Evolutionary conservation across 64 coral and sea anemone genomes (phyloP), one percentile per base, ranked within the genome.

Genomic region (Montipora sp.): DNA sequence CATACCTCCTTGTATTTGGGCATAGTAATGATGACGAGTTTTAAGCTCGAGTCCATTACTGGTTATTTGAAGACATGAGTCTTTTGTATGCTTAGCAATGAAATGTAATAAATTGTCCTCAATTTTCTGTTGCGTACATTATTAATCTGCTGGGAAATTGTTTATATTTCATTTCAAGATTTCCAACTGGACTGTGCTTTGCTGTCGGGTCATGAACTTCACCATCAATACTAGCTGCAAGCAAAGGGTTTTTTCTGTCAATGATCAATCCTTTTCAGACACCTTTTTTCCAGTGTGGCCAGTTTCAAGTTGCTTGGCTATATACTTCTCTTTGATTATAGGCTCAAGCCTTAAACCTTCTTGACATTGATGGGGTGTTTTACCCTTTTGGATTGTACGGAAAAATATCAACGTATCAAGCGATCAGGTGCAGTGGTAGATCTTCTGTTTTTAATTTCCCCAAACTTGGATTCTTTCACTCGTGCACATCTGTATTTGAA

Each of bases 41-140:
- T 88, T 88, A 18, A 88, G 53, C 53, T 57, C 3, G 53, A 57
- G 53, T 57, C 53, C 53, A 57, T 57, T 57, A 57, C 53, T 57
- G 53, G 53, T 89, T 51, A 89, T 89, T 65, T 89, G 70, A 77
- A 89, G 73, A 89, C 11, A 89, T 89, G 87, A 83, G 66, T 69
- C 66, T 69, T 69, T 69, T 69, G 66, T 7, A 69, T 69, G 66
- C n/a, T 19, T 19, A 19, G 53, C 53, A 57, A 57, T 57, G 53
- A 57, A 57, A 57, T 57, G 53, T 57, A 57, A 57, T 57, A 57
- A 57, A 57, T 57, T 57, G 53, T 57, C 53, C 53, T 57, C 53
- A 57, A 57, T 57, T 57, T 57, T 57, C 66, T 69, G 66, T 20
- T 69, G 66, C 1, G 66, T 18, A 69, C 7, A 18, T 36, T 36